Percentiles rank a stretch among this genome's conserved stretches.
phyloP scores from a whole-genome alignment of 2,888 invertebrate genomes.

The Agrotis clavis region DNA sequence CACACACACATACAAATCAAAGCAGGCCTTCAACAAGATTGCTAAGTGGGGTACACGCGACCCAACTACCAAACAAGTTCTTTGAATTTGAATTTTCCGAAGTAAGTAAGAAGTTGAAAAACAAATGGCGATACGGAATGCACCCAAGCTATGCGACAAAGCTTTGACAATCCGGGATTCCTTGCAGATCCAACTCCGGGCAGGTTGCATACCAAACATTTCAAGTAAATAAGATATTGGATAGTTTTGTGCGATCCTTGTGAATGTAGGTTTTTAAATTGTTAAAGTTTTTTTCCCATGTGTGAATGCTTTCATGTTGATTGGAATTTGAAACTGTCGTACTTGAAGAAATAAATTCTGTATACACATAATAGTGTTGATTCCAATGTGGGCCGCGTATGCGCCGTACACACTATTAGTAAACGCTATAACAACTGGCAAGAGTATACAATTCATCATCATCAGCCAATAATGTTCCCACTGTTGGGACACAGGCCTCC shows the following conservation, averaged over 20 bases:
- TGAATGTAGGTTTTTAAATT: slow-evolving; percentile 50
- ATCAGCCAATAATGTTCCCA: too few relatives aligned
- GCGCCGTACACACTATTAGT: not conserved
- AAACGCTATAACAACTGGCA: not conserved
- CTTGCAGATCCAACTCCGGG: slow-evolving; percentile 65
- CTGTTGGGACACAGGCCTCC: too few relatives aligned
- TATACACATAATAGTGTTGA: not conserved
- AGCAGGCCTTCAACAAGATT: slow-evolving; percentile 74
- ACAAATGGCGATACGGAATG: slow-evolving; percentile 83
- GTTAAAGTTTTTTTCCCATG: slow-evolving; percentile 48
- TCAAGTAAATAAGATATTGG: slow-evolving; percentile 72
- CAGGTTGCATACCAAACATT: slow-evolving; percentile 74
- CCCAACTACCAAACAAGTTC: slow-evolving; percentile 75
- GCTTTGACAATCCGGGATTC: slow-evolving; percentile 82
- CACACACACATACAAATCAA: slow-evolving; percentile 71
- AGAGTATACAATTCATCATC: too few relatives aligned
- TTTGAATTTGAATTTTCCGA: slow-evolving; percentile 79
- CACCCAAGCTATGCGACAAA: slow-evolving; percentile 79
- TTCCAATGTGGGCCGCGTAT: too few relatives aligned
- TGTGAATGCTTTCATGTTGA: slow-evolving; percentile 19
- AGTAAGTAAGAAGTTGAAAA: slow-evolving; percentile 82
- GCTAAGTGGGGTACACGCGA: slow-evolving; percentile 69
- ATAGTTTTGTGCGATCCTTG: slow-evolving; percentile 57
- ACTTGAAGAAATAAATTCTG: not conserved
- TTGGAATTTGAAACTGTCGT: slow-evolving; percentile 17